Base-by-base conservation (phyloP, 2,888 invertebrate genomes). In the Sturmia bella region DNA sequence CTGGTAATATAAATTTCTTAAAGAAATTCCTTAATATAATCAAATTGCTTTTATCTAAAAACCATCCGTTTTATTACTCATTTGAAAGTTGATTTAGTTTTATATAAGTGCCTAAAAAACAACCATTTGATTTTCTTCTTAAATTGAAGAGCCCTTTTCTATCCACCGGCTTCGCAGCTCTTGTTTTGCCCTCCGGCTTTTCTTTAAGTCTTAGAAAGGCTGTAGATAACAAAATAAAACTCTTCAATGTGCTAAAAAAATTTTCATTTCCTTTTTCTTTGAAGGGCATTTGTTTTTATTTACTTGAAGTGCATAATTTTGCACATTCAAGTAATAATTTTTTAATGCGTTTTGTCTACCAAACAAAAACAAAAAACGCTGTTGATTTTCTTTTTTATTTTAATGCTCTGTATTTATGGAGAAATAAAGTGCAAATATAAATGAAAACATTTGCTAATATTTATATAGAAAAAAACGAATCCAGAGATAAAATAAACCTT, bases 391-490 rank as follows among this genome's bases (percentile, higher is more conserved):
- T 32, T 32, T 74, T 72, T 68, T 56, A 48, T 48, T 72, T 64
- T 59, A 72, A 68, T 76, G 76, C 61, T 76, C 54, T 64, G 59
- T 39, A 77, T 69, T 39, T 48, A 66, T 61, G 39, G 9, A 12
- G 41, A 70, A 19, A 27, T 63, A 19, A n/a, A 57, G 48, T 24
- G 39, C 24, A 63, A 73, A 72, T 15, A 50, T 41, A n/a, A 45
- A 48, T 3, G 1, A 37, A 21, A 56, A 21, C n/a, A n/a, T n/a
- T n/a, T n/a, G n/a, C n/a, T 24, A 11, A 39, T 19, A 13, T 19
- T n/a, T n/a, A n/a, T n/a, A n/a, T n/a, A n/a, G n/a, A n/a, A n/a
- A n/a, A 19, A 39, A 27, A 48, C 7, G 7, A 27, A 66, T 6
- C 17, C 5, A 57, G 57, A 57, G 19, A 57, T 9, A 19, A 48